Evolutionary conservation across 2,888 invertebrate species (phyloP).

Genomic region (Troglohyphantes excavatus): DNA sequence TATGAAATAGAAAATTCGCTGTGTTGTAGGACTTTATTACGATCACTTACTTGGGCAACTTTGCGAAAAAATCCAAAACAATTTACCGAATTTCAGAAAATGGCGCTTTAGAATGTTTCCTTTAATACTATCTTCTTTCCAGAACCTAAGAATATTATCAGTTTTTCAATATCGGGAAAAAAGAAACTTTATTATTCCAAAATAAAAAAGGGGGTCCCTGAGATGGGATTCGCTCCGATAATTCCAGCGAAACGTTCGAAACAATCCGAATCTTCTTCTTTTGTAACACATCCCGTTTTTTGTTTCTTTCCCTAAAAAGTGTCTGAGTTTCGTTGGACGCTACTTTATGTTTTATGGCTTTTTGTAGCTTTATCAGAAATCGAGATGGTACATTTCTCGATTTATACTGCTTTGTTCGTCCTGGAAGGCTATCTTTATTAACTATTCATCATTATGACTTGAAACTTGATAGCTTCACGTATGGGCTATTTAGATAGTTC

Average conservation of each 20-base stretch:
- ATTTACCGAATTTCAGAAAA: constrained; percentile 2
- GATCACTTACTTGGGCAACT: neutral
- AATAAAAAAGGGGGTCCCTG: neutral
- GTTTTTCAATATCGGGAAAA: constrained; percentile 2
- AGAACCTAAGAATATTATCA: neutral
- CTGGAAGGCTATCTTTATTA: constrained; percentile 15
- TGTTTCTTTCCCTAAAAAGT: neutral
- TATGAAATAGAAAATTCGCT: too few relatives aligned
- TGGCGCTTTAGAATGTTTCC: neutral
- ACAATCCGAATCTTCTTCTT: neutral
- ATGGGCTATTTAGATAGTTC: constrained; percentile 13
- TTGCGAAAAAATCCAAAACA: neutral
- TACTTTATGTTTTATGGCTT: constrained; percentile 33
- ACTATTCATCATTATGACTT: constrained; percentile 52
- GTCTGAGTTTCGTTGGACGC: neutral
- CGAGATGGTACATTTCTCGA: neutral
- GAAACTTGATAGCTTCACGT: neutral
- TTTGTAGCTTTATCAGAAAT: constrained; percentile 27
- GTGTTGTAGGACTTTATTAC: too few relatives aligned
- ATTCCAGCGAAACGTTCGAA: constrained; percentile 1
- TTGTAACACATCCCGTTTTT: neutral
- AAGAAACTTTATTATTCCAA: constrained; percentile 1
- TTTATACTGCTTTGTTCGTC: constrained; percentile 14
- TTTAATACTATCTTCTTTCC: neutral
- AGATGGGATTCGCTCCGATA: constrained; percentile 8